Conservation (phyloP, 2,113 vertebrate species). For the Microtus ochrogaster region DNA sequence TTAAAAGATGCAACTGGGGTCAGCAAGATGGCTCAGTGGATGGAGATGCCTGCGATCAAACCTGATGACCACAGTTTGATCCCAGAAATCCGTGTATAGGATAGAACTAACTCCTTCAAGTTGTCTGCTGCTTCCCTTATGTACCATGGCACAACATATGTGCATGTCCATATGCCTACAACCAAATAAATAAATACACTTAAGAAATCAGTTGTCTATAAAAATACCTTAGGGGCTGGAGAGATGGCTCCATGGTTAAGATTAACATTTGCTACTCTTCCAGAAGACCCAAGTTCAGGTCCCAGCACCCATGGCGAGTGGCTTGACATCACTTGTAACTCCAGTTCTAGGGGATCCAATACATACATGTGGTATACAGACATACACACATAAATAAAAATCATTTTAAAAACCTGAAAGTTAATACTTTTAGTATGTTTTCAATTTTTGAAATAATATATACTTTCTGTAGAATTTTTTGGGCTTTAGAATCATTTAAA, state of each 20-base stretch:
- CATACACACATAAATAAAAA: neutral
- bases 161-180: neutral
- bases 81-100: neutral
- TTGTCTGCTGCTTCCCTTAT: neutral
- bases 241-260: neutral
- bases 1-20: neutral
- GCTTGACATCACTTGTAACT: neutral
- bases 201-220: neutral
- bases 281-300: neutral
- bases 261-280: neutral
- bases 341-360: neutral
- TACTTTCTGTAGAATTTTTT: neutral
- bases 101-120: neutral
- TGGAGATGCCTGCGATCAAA: neutral
- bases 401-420: neutral
- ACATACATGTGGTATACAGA: neutral
- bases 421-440: neutral
- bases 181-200: neutral
- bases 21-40: neutral
- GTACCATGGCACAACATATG: neutral
- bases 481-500: neutral
- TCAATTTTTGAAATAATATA: neutral
- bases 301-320: neutral
- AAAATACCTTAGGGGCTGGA: neutral
- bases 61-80: neutral